Evolutionary conservation across 2,113 vertebrate species (phyloP).

Genomic region (Tor tambroides): DNA sequence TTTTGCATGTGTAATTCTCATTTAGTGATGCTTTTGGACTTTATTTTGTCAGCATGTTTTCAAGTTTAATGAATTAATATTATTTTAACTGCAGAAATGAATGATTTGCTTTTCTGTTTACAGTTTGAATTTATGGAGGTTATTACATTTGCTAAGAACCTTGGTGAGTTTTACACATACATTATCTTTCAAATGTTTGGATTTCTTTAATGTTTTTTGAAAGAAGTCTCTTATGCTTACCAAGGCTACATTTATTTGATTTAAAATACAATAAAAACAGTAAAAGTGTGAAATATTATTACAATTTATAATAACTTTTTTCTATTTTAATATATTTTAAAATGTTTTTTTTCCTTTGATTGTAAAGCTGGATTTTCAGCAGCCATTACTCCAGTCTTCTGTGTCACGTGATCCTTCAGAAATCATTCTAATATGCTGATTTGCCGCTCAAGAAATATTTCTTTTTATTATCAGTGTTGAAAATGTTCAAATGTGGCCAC

Average conservation of each 20-base stretch:
- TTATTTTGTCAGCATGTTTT: conserved; percentile 29
- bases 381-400: background rate
- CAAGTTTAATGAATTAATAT: conserved; percentile 61
- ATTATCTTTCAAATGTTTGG: background rate
- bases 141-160: conserved; percentile 63
- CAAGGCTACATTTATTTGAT: background rate
- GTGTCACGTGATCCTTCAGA: background rate
- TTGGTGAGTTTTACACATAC: conserved; percentile 64
- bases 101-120: background rate
- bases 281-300: background rate
- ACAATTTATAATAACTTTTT: background rate
- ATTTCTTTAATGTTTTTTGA: background rate
- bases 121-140: conserved; percentile 58
- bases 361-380: background rate
- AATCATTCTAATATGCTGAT: background rate
- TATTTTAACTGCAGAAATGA: background rate
- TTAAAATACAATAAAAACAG: background rate
- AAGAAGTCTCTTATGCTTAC: too few species aligned
- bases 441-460: background rate
- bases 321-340: background rate
- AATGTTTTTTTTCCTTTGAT: background rate
- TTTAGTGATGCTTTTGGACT: background rate
- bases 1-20: background rate
- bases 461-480: background rate
- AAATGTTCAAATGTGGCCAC: background rate